These are phyloP conservation scores for Pachyrhynchus sulphureomaculatus DNA, from an alignment of 1,140 invertebrate genomes.

Conservation along the genomic window DNA sequence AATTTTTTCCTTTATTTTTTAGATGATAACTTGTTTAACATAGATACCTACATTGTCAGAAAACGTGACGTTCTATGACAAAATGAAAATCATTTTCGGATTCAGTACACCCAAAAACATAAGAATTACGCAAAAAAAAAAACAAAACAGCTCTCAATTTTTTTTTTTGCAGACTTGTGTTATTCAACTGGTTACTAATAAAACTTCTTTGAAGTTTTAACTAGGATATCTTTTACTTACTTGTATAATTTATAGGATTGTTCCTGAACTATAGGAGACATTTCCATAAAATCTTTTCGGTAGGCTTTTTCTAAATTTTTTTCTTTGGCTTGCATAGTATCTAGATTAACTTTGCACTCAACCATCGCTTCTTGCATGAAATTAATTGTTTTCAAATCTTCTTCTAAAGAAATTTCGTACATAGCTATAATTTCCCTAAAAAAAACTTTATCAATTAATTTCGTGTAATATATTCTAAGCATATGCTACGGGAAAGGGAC, in stretches of 20 bases:
- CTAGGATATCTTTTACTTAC: too few species aligned
- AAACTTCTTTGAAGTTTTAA: too few species aligned
- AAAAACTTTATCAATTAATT: not conserved
- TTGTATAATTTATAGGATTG: conserved; percentile 57
- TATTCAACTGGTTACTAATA: too few species aligned
- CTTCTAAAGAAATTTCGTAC: conserved; percentile 12
- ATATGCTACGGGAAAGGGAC: not conserved
- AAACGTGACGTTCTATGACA: too few species aligned
- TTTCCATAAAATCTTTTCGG: conserved; percentile 56
- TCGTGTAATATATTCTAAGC: not conserved
- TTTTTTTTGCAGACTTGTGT: too few species aligned
- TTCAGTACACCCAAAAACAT: too few species aligned
- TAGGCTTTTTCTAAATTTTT: conserved; percentile 55
- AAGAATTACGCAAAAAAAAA: too few species aligned
- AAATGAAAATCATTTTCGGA: too few species aligned
- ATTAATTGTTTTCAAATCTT: conserved; percentile 9
- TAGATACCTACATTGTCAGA: too few species aligned
- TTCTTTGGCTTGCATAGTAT: conserved; percentile 49
- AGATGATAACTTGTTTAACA: too few species aligned
- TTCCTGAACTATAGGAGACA: conserved; percentile 56
- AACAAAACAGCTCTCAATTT: too few species aligned
- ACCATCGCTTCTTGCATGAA: conserved; percentile 17
- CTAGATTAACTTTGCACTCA: conserved; percentile 25
- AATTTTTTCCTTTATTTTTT: too few species aligned
- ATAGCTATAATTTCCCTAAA: conserved; percentile 37